Evolutionary conservation across 2,888 invertebrate species (phyloP), one percentile per base, ranked within the genome.

Genomic region (Ditula angustiorana): DNA sequence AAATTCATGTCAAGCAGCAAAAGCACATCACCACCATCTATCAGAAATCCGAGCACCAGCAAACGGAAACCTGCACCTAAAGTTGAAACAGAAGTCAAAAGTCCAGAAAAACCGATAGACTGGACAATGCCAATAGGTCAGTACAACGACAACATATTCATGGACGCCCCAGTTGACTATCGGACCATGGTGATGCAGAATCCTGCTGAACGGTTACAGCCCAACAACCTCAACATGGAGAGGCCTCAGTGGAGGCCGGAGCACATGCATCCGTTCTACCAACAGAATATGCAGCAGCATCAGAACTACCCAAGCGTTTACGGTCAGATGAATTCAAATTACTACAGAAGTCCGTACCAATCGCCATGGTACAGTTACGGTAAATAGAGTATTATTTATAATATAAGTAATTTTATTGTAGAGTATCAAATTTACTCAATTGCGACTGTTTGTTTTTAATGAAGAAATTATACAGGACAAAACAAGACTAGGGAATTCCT

Each of bases 131-230:
- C 92, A 0, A 67, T 87, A 0, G 89, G 90, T 0, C 92, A 92
- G 55, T 92, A 92, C 61, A 92, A 87, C 47, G 92, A 92, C 53
- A 82, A 71, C 24, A 91, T 92, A 61, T 89, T 92, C 70, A 41
- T 90, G 16, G 85, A 83, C 10, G 67, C 78, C 0, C 87, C 90
- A 0, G 62, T 88, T 61, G 88, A 90, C 67, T 89, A 81, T 62
- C 76, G 88, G 61, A 85, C 80, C 8, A 13, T 41, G 3, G 13
- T 19, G 0, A 26, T 53, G 46, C 63, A 63, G 50, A 63, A 57
- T 35, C 24, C 63, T 19, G 50, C 30, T 0, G 63, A 58, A 0
- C 41, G 63, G 19, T 52, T 63, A 2, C 73, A 81, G 57, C 28
- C 66, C 2, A 59, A 58, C 46, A 68, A 28, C 35, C 64, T 47